Conservation (phyloP, 2,888 invertebrate species). For the Laothoe populi region DNA sequence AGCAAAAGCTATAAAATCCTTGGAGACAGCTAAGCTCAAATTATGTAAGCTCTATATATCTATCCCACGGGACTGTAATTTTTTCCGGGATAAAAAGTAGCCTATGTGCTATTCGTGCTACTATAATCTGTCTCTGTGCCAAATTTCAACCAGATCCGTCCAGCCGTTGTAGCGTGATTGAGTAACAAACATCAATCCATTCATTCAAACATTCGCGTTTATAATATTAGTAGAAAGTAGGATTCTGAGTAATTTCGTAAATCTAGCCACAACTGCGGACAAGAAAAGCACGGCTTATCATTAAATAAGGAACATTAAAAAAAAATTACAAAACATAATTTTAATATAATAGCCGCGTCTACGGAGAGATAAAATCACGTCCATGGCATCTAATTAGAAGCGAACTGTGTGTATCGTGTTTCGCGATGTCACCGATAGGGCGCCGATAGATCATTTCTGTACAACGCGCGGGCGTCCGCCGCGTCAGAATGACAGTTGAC, state of each 20-base stretch:
- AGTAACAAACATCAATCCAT: too few species aligned
- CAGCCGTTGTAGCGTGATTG: too few species aligned
- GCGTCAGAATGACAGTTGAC: constrained; percentile 76
- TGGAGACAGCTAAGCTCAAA: too few species aligned
- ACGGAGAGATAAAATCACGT: constrained; percentile 39
- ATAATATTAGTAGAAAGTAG: too few species aligned
- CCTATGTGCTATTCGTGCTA: too few species aligned
- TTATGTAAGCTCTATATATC: too few species aligned
- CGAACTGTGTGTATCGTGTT: constrained; percentile 71
- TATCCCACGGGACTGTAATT: too few species aligned
- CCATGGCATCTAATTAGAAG: constrained; percentile 61
- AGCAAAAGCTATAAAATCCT: too few species aligned
- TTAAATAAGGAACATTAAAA: not conserved
- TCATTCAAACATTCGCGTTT: too few species aligned
- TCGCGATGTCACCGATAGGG: constrained; percentile 66
- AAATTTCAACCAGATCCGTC: too few species aligned
- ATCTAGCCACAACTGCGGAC: not conserved
- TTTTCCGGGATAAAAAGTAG: too few species aligned
- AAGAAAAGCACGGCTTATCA: not conserved
- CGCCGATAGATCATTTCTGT: constrained; percentile 65
- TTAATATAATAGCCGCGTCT: constrained; percentile 4
- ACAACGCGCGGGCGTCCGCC: constrained; percentile 68
- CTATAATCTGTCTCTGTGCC: too few species aligned
- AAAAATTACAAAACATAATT: not conserved
- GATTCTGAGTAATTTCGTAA: not conserved